Conservation (phyloP, 2,888 invertebrate species). For the Malthinus seriepunctatus region DNA sequence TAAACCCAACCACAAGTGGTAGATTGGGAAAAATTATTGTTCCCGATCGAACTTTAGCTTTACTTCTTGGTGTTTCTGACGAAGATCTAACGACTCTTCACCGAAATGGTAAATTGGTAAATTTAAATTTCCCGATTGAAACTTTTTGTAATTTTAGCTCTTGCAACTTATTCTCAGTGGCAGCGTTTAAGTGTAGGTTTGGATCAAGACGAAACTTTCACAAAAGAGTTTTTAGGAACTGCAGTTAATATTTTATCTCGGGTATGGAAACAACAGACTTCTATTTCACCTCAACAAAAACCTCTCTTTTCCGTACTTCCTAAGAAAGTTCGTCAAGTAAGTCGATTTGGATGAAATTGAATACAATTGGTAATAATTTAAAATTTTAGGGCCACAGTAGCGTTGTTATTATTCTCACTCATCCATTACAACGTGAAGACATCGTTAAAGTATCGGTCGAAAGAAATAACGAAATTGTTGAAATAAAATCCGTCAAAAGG, state of each 20-base stretch:
- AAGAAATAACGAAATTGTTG: conserved; percentile 74
- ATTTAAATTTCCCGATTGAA: not conserved
- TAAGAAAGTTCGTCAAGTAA: conserved; percentile 76
- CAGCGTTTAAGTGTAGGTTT: conserved; percentile 74
- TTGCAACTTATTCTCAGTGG: conserved; percentile 79
- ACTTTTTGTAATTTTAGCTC: conserved; percentile 53
- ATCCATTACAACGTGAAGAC: conserved; percentile 78
- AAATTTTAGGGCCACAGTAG: conserved; percentile 75
- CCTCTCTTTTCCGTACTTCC: conserved; percentile 74
- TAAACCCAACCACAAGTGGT: conserved; percentile 60
- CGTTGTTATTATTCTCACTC: conserved; percentile 76
- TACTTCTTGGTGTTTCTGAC: conserved; percentile 80
- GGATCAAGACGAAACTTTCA: conserved; percentile 83
- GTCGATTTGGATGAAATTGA: conserved; percentile 36
- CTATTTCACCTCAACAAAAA: conserved; percentile 54
- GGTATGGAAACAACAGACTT: conserved; percentile 55
- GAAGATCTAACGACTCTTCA: conserved; percentile 70
- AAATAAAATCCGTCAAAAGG: conserved; percentile 74
- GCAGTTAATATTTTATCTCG: conserved; percentile 76
- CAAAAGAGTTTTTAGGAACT: conserved; percentile 80
- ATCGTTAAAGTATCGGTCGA: conserved; percentile 77
- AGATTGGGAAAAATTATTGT: conserved; percentile 64
- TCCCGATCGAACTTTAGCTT: conserved; percentile 75
- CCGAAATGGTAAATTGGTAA: conserved; percentile 60
- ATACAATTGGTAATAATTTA: not conserved